Evolutionary conservation across 2,113 vertebrate genomes (phyloP).

Genomic region (Menura novaehollandiae): DNA sequence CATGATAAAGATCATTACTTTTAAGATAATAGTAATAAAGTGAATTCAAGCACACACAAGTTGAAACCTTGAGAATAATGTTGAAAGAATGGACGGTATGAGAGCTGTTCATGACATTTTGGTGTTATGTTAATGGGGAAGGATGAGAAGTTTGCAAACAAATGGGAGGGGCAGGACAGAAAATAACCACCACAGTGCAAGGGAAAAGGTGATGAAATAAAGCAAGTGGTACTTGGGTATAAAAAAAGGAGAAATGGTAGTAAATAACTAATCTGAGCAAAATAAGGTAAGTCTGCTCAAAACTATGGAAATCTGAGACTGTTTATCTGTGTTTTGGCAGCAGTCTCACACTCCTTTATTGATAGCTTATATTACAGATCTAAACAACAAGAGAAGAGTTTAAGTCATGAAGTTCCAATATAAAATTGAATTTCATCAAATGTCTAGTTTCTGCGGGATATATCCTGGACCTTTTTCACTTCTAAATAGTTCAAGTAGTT

Average conservation of each 20-base stretch:
- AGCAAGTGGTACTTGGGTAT: neutral
- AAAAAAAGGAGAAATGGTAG: neutral
- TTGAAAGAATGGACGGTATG: neutral
- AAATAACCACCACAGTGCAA: rapidly evolving
- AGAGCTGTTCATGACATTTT: neutral
- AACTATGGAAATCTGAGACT: neutral
- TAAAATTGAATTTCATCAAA: neutral
- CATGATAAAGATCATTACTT: neutral
- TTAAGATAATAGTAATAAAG: neutral
- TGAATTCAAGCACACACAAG: neutral
- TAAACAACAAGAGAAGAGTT: neutral
- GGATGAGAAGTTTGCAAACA: neutral
- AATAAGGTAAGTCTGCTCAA: neutral
- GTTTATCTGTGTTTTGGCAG: neutral
- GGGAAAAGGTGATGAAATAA: neutral
- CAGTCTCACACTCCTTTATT: neutral
- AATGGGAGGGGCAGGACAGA: neutral
- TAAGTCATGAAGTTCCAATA: neutral
- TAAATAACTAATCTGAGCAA: neutral
- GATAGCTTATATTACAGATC: neutral
- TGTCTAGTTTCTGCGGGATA: neutral
- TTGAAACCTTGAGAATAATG: neutral
- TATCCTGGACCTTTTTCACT: neutral
- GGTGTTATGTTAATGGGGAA: neutral
- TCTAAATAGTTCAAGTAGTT: neutral